Evolutionary conservation across 2,888 invertebrate species (phyloP), one percentile per base, ranked within the genome.

Genomic region (Hofmannophila pseudospretella): DNA sequence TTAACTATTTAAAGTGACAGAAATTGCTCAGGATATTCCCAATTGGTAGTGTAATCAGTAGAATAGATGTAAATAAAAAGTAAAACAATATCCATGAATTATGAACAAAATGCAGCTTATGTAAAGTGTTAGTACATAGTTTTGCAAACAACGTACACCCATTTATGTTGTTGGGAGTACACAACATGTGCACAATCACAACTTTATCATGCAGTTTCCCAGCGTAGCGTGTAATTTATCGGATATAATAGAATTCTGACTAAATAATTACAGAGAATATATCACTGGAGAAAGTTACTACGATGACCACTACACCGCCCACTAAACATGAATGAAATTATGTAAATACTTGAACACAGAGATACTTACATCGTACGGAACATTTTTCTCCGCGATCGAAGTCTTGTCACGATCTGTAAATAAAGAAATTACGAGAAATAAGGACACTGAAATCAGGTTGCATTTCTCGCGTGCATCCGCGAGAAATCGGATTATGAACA

Each of bases 291-390:
- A 32, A 32, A 32, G 32, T 22, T 9, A 32, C 22, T 9, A 8
- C 7, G 7, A 12, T 22, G 4, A 32, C 22, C 8, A 8, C 7
- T 7, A 12, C 16, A 2, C 29, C 42, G 41, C 39, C 42, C 30
- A 41, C 25, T 33, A 42, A 48, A 44, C 44, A 64, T 70, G 62
- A 67, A 72, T 70, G 63, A 66, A 56, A 60, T 54, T 53, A 47
- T 43, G 42, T 39, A 39, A 47, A 53, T 52, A 47, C 57, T 41
- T 44, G 43, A 42, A 52, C 33, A 57, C 50, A 48, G 39, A 36
- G 51, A 45, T 72, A 90, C 91, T 90, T 74, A 91, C 91, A 66
- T 91, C 90, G 74, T 89, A 88, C 40, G 88, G 88, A 54, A 79
- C 88, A 81, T 88, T 86, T 84, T 89, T 90, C 66, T 90, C 90